phyloP scores from a whole-genome alignment of 2,113 vertebrate species.

The Lichenostomus cassidix region DNA sequence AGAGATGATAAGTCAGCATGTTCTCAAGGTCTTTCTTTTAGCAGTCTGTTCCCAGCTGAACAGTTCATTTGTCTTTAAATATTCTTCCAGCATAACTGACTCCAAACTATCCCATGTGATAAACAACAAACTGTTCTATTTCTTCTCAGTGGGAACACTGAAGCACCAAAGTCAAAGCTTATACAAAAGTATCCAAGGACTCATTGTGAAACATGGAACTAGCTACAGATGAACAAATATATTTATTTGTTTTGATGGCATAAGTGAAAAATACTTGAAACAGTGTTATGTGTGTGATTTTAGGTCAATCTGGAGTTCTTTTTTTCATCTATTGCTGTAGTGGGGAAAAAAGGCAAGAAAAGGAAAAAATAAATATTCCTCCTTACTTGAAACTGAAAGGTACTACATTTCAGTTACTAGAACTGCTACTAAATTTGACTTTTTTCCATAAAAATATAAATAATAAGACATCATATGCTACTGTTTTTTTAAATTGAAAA shows the following conservation, averaged over 20 bases:
- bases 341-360: not conserved
- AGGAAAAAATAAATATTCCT: not conserved
- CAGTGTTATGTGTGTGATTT: not conserved
- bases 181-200: not conserved
- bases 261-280: not conserved
- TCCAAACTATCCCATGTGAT: not conserved
- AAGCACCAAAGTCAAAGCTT: not conserved
- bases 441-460: not conserved
- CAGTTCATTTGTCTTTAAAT: not conserved
- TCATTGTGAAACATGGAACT: not conserved
- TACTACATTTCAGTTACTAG: not conserved
- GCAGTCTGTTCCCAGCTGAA: not conserved
- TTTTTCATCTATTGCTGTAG: not conserved
- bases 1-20: not conserved
- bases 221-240: not conserved
- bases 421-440: not conserved
- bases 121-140: not conserved
- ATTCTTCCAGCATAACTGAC: not conserved
- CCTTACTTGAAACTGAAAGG: not conserved
- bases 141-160: not conserved
- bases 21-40: not conserved
- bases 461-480: not conserved
- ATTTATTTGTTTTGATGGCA: not conserved
- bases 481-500: accelerated
- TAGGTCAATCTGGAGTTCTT: not conserved